Base-by-base conservation (phyloP, 1,140 invertebrate genomes). In the Mamestra configurata region DNA sequence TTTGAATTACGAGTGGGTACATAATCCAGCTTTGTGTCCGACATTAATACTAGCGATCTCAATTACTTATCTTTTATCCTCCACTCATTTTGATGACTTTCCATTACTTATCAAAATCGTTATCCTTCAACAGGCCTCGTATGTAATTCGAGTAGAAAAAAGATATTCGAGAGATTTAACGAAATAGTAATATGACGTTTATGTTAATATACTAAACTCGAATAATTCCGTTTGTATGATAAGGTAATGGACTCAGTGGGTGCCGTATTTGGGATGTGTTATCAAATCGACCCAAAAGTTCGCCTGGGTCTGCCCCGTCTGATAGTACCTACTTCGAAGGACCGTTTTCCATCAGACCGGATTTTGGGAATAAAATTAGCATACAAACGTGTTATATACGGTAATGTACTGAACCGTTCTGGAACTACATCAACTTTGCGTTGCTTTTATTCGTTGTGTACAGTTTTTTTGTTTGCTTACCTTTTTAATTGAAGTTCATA, bases 211-310 rank as follows among this genome's bases (percentile, higher is more conserved):
- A 77, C 51, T 51, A 64, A 72, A 84, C 83, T 84, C 72, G 75
- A 82, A 88, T 85, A 86, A 85, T 81, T 83, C 75, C 49, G 61
- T 85, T 79, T 83, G 51, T 78, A 80, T 77, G 81, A 88, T 87
- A 86, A 84, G 85, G 85, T 85, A 87, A 87, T 87, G 75, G 82
- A 79, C 81, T 83, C 78, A 82, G n/a, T 64, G 79, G 53, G 37
- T 73, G 79, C 40, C 77, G 70, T 82, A 81, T 82, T 84, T 81
- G 82, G 75, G 80, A 84, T 75, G 71, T 88, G 89, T 90, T 93
- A 92, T 91, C 90, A 87, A 87, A 82, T 88, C 85, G 89, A 91
- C 90, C 91, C 91, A 91, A 93, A 93, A 92, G 86, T 93, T 91
- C 57, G 83, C 72, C 8, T 43, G 51, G 77, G 76, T 71, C 68